phyloP scores from a whole-genome alignment of 1,140 invertebrate genomes.

The Ceratoteleas bidentatus region DNA sequence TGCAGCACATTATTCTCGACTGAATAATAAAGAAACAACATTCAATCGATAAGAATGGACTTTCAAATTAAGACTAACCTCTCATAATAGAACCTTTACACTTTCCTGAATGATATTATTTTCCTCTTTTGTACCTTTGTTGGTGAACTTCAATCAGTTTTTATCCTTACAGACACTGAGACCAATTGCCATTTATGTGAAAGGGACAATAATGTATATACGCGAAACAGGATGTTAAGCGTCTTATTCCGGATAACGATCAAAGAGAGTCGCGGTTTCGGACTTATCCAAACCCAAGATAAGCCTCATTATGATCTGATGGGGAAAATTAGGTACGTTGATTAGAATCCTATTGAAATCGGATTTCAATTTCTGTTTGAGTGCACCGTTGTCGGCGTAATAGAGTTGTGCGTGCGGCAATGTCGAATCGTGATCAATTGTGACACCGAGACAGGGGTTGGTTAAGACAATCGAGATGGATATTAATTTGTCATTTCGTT shows the following conservation, averaged over 20 bases:
- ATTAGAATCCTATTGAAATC: constrained; percentile 54
- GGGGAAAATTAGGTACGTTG: constrained; percentile 47
- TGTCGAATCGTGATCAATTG: constrained; percentile 42
- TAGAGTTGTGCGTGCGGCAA: constrained; percentile 32
- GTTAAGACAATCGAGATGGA: constrained; percentile 41
- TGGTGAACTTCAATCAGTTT: neutral
- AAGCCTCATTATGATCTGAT: constrained; percentile 46
- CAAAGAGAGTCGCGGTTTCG: constrained; percentile 27
- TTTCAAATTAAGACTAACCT: too few relatives aligned
- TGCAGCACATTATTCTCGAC: too few relatives aligned
- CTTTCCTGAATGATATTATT: too few relatives aligned
- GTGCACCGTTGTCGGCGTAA: constrained; percentile 28
- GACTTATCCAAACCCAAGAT: constrained; percentile 36
- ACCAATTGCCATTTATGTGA: neutral
- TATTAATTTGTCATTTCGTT: constrained; percentile 34
- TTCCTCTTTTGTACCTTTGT: too few relatives aligned
- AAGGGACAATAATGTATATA: neutral
- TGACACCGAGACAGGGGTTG: constrained; percentile 17
- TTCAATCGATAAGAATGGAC: too few relatives aligned
- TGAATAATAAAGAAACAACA: too few relatives aligned
- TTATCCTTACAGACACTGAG: neutral
- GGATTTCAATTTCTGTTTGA: constrained; percentile 59
- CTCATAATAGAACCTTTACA: too few relatives aligned
- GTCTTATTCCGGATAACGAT: constrained; percentile 30
- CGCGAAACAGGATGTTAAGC: constrained; percentile 5